Evolutionary conservation across 2,797 vertebrate species (phyloP), one percentile per base, ranked within the genome.

Genomic region (Sarcophilus harrisii): DNA sequence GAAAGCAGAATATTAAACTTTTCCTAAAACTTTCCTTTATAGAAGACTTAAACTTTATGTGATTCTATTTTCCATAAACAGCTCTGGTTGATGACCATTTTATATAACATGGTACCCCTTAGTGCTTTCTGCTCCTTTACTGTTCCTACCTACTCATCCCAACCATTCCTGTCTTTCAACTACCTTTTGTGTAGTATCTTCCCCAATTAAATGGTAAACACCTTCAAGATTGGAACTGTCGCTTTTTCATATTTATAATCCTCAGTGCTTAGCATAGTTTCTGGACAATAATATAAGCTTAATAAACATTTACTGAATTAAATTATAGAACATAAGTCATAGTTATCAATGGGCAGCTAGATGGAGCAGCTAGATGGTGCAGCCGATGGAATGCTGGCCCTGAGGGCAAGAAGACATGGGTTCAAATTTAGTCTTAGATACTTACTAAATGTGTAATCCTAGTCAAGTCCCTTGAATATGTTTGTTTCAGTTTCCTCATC

Each of bases 111-210:
- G 1, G 3, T 73, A n/a, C 18, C 18, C n/a, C 6, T 32, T 66
- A 66, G 60, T 13, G 12, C 30, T 32, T 66, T n/a, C 32, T 32
- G 62, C 62, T 66, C 66, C 2, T 73, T 16, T n/a, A 38, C 66
- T 38, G 1, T 21, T 10, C 5, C 27, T 28, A 14, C 16, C 1
- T 13, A 16, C 32, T 2, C 18, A 2, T 1, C 1, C 14, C 30
- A n/a, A 4, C 4, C 14, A 38, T 18, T 1, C 18, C n/a, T 21
- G 16, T 73, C 4, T 21, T 73, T 21, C 66, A 73, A 38, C 5
- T 38, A 73, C 1, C 66, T 38, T 73, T 73, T 38, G 14, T 38
- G 5, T 38, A 38, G 8, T 73, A 0, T 21, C 66, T 73, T 73
- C 16, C n/a, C n/a, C 14, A 38, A 38, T 73, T 73, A 73, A 0